Conservation (phyloP, 2,888 invertebrate species). For the Diplolepis rosae region DNA sequence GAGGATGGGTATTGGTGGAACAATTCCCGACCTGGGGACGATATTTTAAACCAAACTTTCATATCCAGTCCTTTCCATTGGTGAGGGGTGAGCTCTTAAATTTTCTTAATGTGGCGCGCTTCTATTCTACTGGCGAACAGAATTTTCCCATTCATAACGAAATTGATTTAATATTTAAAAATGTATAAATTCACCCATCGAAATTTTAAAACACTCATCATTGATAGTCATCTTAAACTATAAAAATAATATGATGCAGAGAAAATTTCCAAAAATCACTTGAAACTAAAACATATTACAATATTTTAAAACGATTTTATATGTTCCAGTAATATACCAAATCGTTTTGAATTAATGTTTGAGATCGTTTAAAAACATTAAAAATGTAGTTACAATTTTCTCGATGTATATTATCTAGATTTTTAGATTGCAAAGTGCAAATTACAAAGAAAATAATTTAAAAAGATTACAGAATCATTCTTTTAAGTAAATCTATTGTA, state of each 20-base stretch:
- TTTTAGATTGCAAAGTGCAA: too few species aligned
- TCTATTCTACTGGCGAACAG: slow-evolving; percentile 58
- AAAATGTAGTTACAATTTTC: too few species aligned
- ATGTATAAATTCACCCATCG: not conserved
- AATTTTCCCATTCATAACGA: slow-evolving; percentile 45
- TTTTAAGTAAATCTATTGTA: too few species aligned
- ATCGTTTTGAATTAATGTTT: not conserved
- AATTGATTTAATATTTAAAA: not conserved
- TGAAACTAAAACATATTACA: not conserved
- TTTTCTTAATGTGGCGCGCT: slow-evolving; percentile 64
- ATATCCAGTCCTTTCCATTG: slow-evolving; percentile 59
- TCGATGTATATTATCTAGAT: too few species aligned
- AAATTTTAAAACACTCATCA: not conserved
- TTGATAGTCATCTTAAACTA: too few species aligned
- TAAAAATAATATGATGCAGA: too few species aligned
- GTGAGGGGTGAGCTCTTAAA: slow-evolving; percentile 58
- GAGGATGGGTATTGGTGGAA: slow-evolving; percentile 22
- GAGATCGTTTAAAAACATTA: too few species aligned
- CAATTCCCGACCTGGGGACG: slow-evolving; percentile 35
- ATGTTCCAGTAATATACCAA: not conserved
- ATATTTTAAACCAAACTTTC: slow-evolving; percentile 62
- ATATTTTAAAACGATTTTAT: not conserved
- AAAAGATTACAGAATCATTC: too few species aligned
- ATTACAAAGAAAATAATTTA: too few species aligned
- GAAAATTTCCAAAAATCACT: not conserved